Evolutionary conservation across 2,113 vertebrate species (phyloP).

Genomic region (Ptychochromis oligacanthus): DNA sequence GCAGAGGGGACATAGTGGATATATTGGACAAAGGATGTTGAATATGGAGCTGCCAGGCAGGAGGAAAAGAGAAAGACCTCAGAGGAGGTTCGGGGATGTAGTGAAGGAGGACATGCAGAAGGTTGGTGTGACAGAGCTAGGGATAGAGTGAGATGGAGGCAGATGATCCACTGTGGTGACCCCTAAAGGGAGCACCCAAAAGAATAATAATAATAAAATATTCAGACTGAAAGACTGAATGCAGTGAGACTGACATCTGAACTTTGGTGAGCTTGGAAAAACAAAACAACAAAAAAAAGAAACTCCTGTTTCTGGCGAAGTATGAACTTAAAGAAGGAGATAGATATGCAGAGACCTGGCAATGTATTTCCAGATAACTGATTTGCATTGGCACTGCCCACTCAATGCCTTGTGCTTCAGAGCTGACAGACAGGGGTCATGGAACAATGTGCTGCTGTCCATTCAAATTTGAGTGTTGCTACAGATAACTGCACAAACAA

Average conservation of each 20-base stretch:
- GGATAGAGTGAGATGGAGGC: no score
- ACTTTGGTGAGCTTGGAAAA: neutral
- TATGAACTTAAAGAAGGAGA: neutral
- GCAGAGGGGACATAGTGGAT: no score
- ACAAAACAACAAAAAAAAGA: constrained; percentile 3
- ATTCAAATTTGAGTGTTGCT: constrained; percentile 38
- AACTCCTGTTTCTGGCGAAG: neutral
- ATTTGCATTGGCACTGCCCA: constrained; percentile 53
- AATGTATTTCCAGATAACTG: constrained; percentile 24
- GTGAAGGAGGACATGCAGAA: no score
- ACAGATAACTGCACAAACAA: constrained; percentile 23
- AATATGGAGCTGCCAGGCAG: no score
- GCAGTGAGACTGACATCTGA: neutral
- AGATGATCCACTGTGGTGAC: no score
- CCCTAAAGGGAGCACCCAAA: no score
- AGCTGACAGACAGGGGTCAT: constrained; percentile 26
- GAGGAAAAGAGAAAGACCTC: no score
- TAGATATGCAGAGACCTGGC: neutral
- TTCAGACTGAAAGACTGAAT: neutral
- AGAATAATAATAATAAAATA: neutral
- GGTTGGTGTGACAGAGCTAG: no score
- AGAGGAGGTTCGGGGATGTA: no score
- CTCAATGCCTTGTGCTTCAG: constrained; percentile 3
- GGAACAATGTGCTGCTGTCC: constrained; percentile 29
- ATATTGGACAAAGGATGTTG: no score